A percentile compares a stretch with the other conserved stretches of the same genome.
Conservation (phyloP, 2,113 vertebrate species). For the Lycaon pictus region DNA sequence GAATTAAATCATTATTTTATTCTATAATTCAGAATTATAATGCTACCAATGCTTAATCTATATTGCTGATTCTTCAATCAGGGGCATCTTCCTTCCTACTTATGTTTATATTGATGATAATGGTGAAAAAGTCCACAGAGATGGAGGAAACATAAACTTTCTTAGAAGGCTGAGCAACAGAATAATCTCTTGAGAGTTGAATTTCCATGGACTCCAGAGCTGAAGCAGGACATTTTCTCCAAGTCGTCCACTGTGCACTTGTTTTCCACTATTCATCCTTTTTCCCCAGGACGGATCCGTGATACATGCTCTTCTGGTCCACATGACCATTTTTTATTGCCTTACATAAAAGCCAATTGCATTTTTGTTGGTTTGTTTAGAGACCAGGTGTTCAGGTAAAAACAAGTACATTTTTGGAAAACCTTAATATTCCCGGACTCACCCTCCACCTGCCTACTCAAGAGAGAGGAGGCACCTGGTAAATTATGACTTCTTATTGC, state of each 20-base stretch:
- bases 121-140: background rate
- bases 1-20: background rate
- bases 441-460: background rate
- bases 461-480: background rate
- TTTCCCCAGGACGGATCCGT: accelerated
- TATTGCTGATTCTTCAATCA: background rate
- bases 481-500: background rate
- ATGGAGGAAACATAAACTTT: background rate
- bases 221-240: background rate
- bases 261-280: background rate
- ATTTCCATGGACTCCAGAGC: background rate
- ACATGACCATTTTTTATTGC: background rate
- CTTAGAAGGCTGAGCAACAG: background rate
- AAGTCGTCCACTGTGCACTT: background rate
- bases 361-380: background rate
- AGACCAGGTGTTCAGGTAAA: background rate
- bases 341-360: background rate
- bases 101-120: background rate
- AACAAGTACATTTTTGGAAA: background rate
- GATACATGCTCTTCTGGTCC: background rate
- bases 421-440: no score
- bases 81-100: background rate
- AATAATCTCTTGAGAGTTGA: background rate
- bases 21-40: background rate
- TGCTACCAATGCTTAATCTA: background rate